A percentile compares a stretch with the other conserved stretches of the same genome.
Conservation (phyloP, 2,888 invertebrate species). For the Rhorus exstirpatorius region DNA sequence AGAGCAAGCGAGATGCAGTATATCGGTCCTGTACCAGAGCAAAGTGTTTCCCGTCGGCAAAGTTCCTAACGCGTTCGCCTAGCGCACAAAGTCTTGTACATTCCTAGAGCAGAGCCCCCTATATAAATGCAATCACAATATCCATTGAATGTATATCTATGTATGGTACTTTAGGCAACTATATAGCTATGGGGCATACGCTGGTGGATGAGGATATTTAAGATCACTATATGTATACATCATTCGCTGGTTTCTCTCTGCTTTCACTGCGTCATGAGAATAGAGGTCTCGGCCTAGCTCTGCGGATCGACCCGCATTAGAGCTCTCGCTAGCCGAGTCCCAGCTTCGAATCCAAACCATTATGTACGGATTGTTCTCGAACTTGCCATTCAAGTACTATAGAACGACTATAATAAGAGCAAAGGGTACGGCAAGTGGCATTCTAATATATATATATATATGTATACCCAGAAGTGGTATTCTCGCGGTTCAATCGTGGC, state of each 20-base stretch:
- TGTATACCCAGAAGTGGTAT: background rate
- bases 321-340: constrained; percentile 45
- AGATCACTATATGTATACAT: constrained; percentile 40
- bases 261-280: constrained; percentile 44
- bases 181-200: constrained; percentile 29
- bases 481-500: constrained; percentile 9
- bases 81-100: constrained; percentile 54
- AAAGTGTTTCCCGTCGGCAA: constrained; percentile 65
- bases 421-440: constrained; percentile 11
- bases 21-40: constrained; percentile 57
- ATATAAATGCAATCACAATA: constrained; percentile 34
- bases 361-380: constrained; percentile 53
- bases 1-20: constrained; percentile 53
- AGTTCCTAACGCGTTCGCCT: constrained; percentile 61
- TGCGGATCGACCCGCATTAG: constrained; percentile 66
- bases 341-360: constrained; percentile 56
- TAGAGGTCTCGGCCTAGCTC: constrained; percentile 51
- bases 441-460: constrained; percentile 24
- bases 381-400: constrained; percentile 35
- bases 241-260: constrained; percentile 23
- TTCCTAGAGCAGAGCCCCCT: constrained; percentile 36
- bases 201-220: constrained; percentile 48
- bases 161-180: constrained; percentile 28
- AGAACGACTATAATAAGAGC: constrained; percentile 38
- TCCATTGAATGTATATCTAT: constrained; percentile 27